phyloP scores from a whole-genome alignment of 2,113 vertebrate species.

The Oriolus oriolus region DNA sequence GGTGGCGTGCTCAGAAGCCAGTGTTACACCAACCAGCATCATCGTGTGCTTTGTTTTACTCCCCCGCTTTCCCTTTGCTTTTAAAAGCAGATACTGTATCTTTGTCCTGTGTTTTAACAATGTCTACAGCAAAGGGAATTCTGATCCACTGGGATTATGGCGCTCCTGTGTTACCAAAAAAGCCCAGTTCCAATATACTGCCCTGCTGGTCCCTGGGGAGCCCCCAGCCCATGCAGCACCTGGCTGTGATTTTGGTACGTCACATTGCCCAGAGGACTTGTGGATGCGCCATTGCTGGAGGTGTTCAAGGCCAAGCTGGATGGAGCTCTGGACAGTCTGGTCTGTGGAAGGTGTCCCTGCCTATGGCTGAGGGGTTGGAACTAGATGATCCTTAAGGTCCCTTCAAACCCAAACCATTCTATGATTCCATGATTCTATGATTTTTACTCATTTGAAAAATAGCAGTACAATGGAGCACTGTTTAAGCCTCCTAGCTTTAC shows the following conservation, averaged over 20 bases:
- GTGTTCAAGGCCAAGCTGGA: background rate
- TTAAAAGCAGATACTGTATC: background rate
- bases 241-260: background rate
- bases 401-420: background rate
- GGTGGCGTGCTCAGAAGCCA: background rate
- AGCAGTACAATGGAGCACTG: background rate
- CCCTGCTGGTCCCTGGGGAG: rapidly evolving
- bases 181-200: background rate
- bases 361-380: rapidly evolving
- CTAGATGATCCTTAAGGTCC: background rate
- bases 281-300: background rate
- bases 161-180: background rate
- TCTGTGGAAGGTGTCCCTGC: background rate
- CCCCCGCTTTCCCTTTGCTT: background rate
- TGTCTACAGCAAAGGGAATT: background rate
- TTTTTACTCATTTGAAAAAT: background rate
- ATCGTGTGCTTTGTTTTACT: rapidly evolving
- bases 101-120: background rate
- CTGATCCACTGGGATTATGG: background rate
- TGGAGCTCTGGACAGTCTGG: background rate
- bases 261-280: rapidly evolving
- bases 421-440: background rate
- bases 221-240: rapidly evolving
- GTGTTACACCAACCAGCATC: background rate
- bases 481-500: background rate